Conservation (phyloP, 2,797 vertebrate species). For the Microhierax caerulescens region DNA sequence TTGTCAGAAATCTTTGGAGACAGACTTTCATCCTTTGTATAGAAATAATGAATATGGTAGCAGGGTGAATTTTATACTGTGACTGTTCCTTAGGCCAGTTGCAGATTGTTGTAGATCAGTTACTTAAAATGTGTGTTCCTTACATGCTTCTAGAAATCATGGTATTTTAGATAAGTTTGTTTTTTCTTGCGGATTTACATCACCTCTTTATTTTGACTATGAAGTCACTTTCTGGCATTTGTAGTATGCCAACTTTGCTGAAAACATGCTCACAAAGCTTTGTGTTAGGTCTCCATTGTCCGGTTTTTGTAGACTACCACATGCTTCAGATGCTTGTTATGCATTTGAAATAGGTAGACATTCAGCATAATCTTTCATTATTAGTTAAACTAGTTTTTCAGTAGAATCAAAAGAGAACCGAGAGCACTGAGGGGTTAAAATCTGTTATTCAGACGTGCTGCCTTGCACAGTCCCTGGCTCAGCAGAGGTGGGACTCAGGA, state of each 20-base stretch:
- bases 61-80: not conserved
- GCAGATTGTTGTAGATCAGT: not conserved
- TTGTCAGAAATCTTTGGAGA: not conserved
- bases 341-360: not conserved
- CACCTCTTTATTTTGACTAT: not conserved
- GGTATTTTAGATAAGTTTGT: not conserved
- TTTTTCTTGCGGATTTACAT: not conserved
- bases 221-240: not conserved
- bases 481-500: not conserved
- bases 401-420: not conserved
- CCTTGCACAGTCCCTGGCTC: not conserved
- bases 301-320: not conserved
- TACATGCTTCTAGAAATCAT: not conserved
- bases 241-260: not conserved
- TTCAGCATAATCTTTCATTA: not conserved
- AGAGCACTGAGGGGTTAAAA: not conserved
- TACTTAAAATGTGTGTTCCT: not conserved
- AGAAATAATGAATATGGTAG: not conserved
- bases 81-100: not conserved
- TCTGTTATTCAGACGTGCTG: not conserved
- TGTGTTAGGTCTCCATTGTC: not conserved
- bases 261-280: not conserved
- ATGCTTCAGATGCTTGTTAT: not conserved
- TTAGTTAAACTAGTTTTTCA: not conserved
- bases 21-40: not conserved